Base-by-base conservation (phyloP, 1,140 invertebrate species). In the Mizuhopecten yessoensis region DNA sequence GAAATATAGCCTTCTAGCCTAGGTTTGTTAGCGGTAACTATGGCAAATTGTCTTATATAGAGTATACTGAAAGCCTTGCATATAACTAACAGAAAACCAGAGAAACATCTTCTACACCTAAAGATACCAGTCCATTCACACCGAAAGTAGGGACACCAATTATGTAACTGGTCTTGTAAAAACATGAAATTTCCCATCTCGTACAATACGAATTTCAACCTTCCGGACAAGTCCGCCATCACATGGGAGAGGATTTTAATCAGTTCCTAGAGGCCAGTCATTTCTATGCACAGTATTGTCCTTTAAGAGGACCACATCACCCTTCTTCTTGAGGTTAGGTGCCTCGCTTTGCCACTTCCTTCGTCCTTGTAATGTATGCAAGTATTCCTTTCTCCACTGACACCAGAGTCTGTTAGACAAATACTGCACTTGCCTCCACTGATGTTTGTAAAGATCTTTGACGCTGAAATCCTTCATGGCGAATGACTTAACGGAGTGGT, bases 371-470 rank as follows among this genome's bases (percentile, higher is more conserved):
- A 89, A 34, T 11, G 29, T 20, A 13, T 33, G 34, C 9, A 89
- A 57, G 34, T 89, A 89, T 86, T 89, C 34, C 33, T 9, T 13
- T 33, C 45, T 34, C 49, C 88, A 89, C 33, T 34, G 75, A 34
- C n/a, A 36, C 90, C 90, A 91, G 87, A 91, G 88, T 42, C n/a
- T 34, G 10, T 91, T 33, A 17, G 87, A 34, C 20, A 88, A 36
- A 36, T 86, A 42, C 33, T 39, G 2, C 11, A 91, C 90, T 86
- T 49, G 45, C 36, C 86, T 91, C 90, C 90, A 91, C 33, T 91
- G 36, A 39, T 87, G 11, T 29, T 75, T 45, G 29, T 57, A 49
- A n/a, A 45, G 3, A 36, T 88, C 45, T 34, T 86, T 34, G 29
- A 34, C 29, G 33, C 86, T 45, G 20, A 91, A 20, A 5, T 91